phyloP scores from a whole-genome alignment of 64 coral and sea anemone genomes.

The Stylophora pistillata region DNA sequence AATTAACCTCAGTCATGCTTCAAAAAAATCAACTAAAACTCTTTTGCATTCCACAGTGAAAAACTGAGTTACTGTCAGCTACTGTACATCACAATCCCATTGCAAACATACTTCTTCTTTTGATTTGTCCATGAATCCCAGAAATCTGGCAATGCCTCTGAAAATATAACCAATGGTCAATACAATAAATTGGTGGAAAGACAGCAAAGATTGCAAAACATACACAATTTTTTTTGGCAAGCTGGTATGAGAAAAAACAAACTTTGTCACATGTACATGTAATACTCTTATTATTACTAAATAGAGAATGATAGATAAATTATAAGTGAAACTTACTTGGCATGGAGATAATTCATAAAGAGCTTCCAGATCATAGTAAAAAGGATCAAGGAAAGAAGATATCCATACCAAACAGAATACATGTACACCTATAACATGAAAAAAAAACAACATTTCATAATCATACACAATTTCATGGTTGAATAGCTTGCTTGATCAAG shows the following conservation, averaged over 20 bases:
- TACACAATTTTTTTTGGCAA: no score
- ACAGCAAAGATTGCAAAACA: no score
- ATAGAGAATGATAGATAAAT: not conserved
- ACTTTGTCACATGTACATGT: not conserved
- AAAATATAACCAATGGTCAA: not conserved
- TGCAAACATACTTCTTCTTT: conserved; percentile 73
- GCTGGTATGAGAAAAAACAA: no score
- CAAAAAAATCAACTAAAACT: no score
- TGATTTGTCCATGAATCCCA: conserved; percentile 68
- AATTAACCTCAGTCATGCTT: no score
- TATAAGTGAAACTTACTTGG: conserved; percentile 37
- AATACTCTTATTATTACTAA: not conserved
- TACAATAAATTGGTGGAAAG: no score
- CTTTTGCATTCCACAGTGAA: no score
- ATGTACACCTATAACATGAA: conserved; percentile 69
- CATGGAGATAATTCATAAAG: conserved; percentile 83
- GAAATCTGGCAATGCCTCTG: conserved; percentile 75
- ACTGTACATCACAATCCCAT: not conserved
- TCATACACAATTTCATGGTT: not conserved
- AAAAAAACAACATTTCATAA: not conserved
- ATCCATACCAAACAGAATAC: conserved; percentile 70
- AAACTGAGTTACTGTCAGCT: no score
- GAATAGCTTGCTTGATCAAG: not conserved
- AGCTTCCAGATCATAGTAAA: conserved; percentile 62
- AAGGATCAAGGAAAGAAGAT: conserved; percentile 59